Evolutionary conservation across 2,888 invertebrate species (phyloP).

Genomic region (Drosophila atripex): DNA sequence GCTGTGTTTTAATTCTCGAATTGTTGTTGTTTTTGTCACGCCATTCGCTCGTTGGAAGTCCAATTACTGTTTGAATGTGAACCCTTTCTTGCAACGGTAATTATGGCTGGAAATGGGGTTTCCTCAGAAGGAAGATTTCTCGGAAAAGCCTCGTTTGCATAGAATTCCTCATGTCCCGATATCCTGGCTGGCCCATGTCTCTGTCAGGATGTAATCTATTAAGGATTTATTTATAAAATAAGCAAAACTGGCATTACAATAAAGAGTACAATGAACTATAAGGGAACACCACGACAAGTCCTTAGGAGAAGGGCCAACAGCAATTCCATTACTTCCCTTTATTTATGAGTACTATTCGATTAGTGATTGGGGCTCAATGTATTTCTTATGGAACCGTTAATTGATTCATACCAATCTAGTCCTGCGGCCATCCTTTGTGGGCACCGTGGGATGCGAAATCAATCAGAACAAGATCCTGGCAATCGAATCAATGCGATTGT

Average conservation of each 20-base stretch:
- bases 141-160: constrained; percentile 6
- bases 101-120: constrained; percentile 12
- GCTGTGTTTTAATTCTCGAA: background rate
- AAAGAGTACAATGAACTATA: background rate
- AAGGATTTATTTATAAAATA: constrained; percentile 4
- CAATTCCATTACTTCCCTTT: constrained; percentile 5
- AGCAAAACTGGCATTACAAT: background rate
- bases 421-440: constrained; percentile 14
- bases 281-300: too few relatives aligned
- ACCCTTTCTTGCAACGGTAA: constrained; percentile 22
- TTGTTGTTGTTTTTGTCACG: constrained; percentile 47
- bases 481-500: constrained; percentile 39
- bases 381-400: constrained; percentile 33
- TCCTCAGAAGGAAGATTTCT: constrained; percentile 8
- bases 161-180: too few relatives aligned
- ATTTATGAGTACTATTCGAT: constrained; percentile 29
- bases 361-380: constrained; percentile 32
- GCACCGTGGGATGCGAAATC: constrained; percentile 1
- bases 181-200: background rate
- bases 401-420: constrained; percentile 29
- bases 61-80: constrained; percentile 56
- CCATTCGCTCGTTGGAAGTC: constrained; percentile 55
- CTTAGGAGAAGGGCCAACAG: background rate
- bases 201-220: background rate
- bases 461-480: constrained; percentile 31